Percentiles rank a stretch among this genome's conserved stretches.
Conservation (phyloP, 2,113 vertebrate genomes). For the Cyanoramphus novaezelandiae region DNA sequence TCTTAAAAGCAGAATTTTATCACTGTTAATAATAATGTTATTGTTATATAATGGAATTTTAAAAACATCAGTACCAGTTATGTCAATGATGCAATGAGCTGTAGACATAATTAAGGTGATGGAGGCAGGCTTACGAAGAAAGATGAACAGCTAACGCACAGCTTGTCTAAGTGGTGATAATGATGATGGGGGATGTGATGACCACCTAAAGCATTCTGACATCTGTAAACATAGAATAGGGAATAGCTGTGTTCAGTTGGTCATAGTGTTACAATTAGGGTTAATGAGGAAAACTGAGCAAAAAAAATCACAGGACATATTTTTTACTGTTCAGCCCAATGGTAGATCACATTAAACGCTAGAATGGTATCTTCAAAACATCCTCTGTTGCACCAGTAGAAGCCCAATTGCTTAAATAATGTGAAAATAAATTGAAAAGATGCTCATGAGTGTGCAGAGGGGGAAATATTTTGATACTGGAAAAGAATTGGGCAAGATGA, state of each 20-base stretch:
- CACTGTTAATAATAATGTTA: neutral
- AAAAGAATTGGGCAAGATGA: conserved; percentile 6
- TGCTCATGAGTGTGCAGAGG: neutral
- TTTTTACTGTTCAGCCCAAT: neutral
- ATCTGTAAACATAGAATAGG: conserved; percentile 23
- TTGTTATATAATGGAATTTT: neutral
- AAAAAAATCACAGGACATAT: conserved; percentile 20
- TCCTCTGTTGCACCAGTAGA: conserved; percentile 5
- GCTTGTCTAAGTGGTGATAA: conserved; percentile 45
- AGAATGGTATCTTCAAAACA: neutral
- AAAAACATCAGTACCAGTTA: neutral
- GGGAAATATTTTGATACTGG: conserved; percentile 13
- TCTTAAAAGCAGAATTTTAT: neutral
- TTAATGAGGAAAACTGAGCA: conserved; percentile 48
- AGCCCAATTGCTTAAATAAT: conserved; percentile 47
- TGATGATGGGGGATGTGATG: conserved; percentile 36
- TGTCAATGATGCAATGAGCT: neutral
- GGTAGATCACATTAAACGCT: neutral
- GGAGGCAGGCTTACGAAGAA: neutral
- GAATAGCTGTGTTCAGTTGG: conserved; percentile 35
- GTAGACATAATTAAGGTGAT: neutral
- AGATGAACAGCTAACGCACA: conserved; percentile 15
- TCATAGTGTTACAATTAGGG: conserved; percentile 32
- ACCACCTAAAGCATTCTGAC: conserved; percentile 15
- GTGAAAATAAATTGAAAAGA: conserved; percentile 54